A percentile compares a stretch with the other conserved stretches of the same genome.
Conservation (phyloP, 2,113 vertebrate species). For the Leptobrachium leishanense region DNA sequence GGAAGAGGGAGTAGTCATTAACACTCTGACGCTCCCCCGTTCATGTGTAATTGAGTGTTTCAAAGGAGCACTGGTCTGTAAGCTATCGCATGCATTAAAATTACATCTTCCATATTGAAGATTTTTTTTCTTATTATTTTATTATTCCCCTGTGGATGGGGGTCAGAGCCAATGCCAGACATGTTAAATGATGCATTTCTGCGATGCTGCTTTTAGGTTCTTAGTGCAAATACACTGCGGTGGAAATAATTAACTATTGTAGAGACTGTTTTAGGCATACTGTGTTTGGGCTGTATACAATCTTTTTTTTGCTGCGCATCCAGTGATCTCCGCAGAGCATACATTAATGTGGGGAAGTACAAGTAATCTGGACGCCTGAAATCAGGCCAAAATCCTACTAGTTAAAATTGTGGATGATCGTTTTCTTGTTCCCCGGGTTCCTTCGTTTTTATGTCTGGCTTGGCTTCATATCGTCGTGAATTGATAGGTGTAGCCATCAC, state of each 20-base stretch:
- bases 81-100: conserved; percentile 90
- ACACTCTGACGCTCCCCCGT: conserved; percentile 82
- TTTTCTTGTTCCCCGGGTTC: no score
- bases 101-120: conserved; percentile 82
- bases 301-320: no score
- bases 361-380: no score
- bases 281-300: no score
- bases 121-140: conserved; percentile 62
- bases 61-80: conserved; percentile 82
- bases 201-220: conserved; percentile 90
- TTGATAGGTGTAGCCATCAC: no score
- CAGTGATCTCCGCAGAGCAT: no score
- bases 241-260: neutral
- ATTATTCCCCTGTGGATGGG: conserved; percentile 68
- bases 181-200: conserved; percentile 89
- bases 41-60: conserved; percentile 95
- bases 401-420: no score
- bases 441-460: no score
- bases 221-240: conserved; percentile 35
- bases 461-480: no score
- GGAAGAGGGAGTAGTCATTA: conserved; percentile 85
- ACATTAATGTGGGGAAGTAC: no score
- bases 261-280: neutral
- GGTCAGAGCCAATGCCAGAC: conserved; percentile 89
- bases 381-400: no score